A percentile compares a stretch with the other conserved stretches of the same genome.
Evolutionary conservation across 2,113 vertebrate species (phyloP).

Genomic region (Ctenodactylus gundi): DNA sequence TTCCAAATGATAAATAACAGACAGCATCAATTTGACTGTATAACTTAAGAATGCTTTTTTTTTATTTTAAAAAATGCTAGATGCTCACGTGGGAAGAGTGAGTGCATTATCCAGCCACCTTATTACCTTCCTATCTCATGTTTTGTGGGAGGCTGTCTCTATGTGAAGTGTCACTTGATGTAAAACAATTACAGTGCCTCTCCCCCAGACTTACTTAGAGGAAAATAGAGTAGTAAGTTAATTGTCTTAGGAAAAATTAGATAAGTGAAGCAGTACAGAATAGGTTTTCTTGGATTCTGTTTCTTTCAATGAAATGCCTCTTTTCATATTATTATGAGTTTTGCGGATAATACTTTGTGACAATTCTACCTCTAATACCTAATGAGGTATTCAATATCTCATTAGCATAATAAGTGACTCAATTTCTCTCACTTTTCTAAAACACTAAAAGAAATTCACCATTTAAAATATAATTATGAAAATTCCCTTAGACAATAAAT

Average conservation of each 20-base stretch:
- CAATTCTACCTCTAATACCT: neutral
- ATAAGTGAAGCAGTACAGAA: neutral
- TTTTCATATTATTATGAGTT: constrained; percentile 14
- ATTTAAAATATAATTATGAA: neutral
- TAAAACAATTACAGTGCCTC: neutral
- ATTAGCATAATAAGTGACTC: neutral
- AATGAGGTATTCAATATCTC: neutral
- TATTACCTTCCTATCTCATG: neutral
- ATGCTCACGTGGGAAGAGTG: neutral
- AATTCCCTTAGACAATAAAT: neutral
- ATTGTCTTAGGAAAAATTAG: neutral
- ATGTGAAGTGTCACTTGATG: neutral
- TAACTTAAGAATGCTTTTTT: neutral
- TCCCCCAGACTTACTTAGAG: neutral
- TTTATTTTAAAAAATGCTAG: neutral
- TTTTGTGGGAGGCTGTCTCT: neutral
- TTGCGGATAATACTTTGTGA: neutral
- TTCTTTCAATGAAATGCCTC: neutral
- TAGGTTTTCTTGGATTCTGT: neutral
- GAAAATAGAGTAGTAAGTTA: neutral
- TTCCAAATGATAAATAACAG: neutral
- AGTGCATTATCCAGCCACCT: neutral
- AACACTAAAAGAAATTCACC: neutral
- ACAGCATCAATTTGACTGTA: neutral
- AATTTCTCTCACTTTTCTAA: constrained; percentile 2